Evolutionary conservation across 2,888 invertebrate species (phyloP).

Genomic region (Sphaeridia pumilis): DNA sequence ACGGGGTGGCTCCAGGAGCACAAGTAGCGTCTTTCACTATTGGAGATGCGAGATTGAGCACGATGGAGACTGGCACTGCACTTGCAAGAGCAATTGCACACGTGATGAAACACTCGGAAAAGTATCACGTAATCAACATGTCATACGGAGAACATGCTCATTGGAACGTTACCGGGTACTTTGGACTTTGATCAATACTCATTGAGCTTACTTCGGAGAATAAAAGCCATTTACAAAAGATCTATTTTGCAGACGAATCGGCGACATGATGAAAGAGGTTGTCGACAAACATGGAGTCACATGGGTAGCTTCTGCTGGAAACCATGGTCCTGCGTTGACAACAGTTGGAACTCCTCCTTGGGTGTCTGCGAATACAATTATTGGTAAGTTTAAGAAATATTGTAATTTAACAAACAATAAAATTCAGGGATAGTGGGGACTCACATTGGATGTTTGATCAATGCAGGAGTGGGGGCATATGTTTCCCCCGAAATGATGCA

Average conservation of each 20-base stretch:
- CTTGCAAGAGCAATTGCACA: slow-evolving; percentile 81
- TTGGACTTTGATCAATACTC: neutral
- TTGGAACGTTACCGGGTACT: slow-evolving; percentile 78
- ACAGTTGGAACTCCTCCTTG: slow-evolving; percentile 72
- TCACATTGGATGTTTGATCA: too few species aligned
- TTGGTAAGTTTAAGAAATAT: slow-evolving; percentile 7
- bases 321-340: slow-evolving; percentile 83
- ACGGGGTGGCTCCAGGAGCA: slow-evolving; percentile 94
- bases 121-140: slow-evolving; percentile 87
- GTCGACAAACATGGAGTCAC: slow-evolving; percentile 83
- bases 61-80: slow-evolving; percentile 96
- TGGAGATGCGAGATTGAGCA: slow-evolving; percentile 42
- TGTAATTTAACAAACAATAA: too few species aligned
- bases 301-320: slow-evolving; percentile 91
- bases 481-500: slow-evolving; percentile 96
- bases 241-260: slow-evolving; percentile 56
- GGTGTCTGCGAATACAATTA: slow-evolving; percentile 17
- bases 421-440: too few species aligned
- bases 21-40: slow-evolving; percentile 85
- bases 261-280: slow-evolving; percentile 70
- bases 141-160: slow-evolving; percentile 89
- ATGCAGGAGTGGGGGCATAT: slow-evolving; percentile 79
- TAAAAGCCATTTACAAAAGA: slow-evolving; percentile 2
- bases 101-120: slow-evolving; percentile 50
- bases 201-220: slow-evolving; percentile 2